Evolutionary conservation across 2,888 invertebrate species (phyloP).

Genomic region (Crossocerus cetratus): DNA sequence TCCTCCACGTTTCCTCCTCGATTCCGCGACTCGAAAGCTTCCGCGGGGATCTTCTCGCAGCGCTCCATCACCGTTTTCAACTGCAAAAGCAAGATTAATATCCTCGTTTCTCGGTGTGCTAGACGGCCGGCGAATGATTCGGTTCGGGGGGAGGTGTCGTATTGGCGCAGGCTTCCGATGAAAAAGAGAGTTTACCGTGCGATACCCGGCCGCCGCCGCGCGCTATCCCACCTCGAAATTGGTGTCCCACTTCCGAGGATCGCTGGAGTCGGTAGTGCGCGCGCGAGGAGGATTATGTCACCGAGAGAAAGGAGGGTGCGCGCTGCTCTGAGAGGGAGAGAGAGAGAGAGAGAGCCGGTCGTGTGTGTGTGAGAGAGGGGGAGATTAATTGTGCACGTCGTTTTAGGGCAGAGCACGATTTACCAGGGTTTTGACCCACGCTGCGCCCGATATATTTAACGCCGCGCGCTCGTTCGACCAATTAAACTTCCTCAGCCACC

Average conservation of each 20-base stretch:
- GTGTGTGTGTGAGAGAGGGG: conserved; percentile 64
- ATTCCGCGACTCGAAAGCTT: conserved; percentile 79
- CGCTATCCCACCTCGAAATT: conserved; percentile 33
- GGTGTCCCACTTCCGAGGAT: conserved; percentile 53
- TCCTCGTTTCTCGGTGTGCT: conserved; percentile 1
- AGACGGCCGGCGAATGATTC: too few species aligned
- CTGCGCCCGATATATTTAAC: conserved; percentile 39
- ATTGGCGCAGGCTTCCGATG: conserved; percentile 1
- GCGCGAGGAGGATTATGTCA: conserved; percentile 55
- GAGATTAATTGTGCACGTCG: conserved; percentile 63
- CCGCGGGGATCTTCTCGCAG: conserved; percentile 81
- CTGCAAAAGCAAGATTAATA: conserved; percentile 75
- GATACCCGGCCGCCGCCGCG: conserved; percentile 16
- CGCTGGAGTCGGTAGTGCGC: conserved; percentile 24
- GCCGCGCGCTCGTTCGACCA: conserved; percentile 39
- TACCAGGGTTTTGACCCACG: conserved; percentile 50
- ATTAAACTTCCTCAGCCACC: conserved; percentile 36
- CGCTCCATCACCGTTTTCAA: conserved; percentile 85
- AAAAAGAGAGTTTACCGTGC: not conserved
- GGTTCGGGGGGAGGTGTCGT: too few species aligned
- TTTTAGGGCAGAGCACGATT: conserved; percentile 54
- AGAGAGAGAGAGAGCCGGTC: conserved; percentile 19
- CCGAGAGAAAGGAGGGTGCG: conserved; percentile 28
- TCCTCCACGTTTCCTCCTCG: conserved; percentile 71
- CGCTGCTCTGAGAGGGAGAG: conserved; percentile 25